A percentile compares a stretch with the other conserved stretches of the same genome.
phyloP scores from a whole-genome alignment of 2,797 vertebrate genomes.

The Coracias cyanogaster region DNA sequence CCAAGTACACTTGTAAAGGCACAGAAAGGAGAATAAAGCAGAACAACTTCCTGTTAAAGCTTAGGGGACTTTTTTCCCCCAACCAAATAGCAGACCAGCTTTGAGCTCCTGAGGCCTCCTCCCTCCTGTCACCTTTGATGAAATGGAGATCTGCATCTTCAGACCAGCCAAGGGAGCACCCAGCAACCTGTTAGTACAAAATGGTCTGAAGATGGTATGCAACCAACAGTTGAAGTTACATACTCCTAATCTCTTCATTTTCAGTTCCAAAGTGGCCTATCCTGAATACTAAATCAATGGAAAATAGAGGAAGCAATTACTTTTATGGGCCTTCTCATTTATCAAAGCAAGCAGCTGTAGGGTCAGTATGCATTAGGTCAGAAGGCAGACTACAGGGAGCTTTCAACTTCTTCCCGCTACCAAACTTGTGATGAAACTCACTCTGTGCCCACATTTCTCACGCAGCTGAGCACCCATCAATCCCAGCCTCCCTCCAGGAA shows the following conservation, averaged over 20 bases:
- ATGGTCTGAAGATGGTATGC: neutral
- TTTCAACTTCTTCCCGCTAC: neutral
- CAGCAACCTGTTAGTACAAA: neutral
- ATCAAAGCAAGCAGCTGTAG: neutral
- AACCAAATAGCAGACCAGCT: neutral
- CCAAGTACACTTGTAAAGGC: neutral
- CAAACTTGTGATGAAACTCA: neutral
- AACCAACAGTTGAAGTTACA: neutral
- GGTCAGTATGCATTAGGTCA: rapidly evolving
- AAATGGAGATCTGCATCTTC: neutral
- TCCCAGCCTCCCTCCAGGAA: neutral
- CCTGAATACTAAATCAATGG: neutral
- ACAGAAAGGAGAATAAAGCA: neutral
- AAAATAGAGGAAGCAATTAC: neutral
- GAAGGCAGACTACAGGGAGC: neutral
- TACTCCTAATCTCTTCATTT: neutral
- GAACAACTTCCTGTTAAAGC: neutral
- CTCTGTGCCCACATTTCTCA: neutral
- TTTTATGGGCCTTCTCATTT: neutral
- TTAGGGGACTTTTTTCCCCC: neutral
- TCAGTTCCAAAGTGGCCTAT: neutral
- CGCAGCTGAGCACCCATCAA: neutral
- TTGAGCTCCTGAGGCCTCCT: neutral
- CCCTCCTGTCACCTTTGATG: neutral
- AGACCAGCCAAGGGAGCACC: neutral